Conservation (phyloP, 2,113 vertebrate species). For the Columbina picui region DNA sequence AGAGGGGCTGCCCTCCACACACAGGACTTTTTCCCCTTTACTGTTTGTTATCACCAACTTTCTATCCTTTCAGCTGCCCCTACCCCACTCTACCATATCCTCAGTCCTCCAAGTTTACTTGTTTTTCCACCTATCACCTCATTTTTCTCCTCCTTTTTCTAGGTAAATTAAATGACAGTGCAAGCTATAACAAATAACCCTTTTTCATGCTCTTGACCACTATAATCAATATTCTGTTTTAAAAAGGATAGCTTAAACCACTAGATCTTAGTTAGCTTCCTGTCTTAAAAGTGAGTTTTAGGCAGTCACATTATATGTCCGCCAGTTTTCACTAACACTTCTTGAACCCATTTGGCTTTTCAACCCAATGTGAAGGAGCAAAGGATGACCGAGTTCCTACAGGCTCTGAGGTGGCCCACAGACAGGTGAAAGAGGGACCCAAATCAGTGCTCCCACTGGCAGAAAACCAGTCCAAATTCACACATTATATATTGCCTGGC, state of each 20-base stretch:
- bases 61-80: not conserved
- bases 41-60: not conserved
- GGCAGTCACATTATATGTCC: not conserved
- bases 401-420: not conserved
- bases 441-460: not conserved
- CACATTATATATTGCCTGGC: not conserved
- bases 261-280: not conserved
- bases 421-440: not conserved
- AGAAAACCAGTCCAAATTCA: not conserved
- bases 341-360: not conserved
- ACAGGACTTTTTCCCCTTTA: not conserved
- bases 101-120: not conserved
- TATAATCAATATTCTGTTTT: not conserved
- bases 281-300: not conserved
- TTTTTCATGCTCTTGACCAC: not conserved
- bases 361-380: not conserved
- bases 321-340: not conserved
- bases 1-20: not conserved
- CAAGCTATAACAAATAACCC: fast-evolving
- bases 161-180: not conserved
- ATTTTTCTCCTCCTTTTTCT: not conserved
- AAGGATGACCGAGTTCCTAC: fast-evolving
- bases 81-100: not conserved
- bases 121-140: not conserved
- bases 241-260: not conserved